Base-by-base conservation (phyloP, 2,797 vertebrate species). In the Steatocranus sp. region DNA sequence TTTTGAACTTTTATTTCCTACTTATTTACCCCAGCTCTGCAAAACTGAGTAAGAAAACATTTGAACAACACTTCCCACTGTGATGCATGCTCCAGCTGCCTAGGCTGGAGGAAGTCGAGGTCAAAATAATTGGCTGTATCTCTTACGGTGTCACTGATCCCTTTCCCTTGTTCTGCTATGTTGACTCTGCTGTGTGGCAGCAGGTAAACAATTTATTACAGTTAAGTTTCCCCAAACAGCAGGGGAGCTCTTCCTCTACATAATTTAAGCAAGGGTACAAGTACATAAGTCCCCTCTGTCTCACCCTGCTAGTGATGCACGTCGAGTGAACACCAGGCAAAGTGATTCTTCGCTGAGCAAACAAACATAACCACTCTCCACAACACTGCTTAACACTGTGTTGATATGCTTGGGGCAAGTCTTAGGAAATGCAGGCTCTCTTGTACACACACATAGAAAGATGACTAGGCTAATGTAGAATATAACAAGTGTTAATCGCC, bases 61-160 rank as follows among this genome's bases (percentile, higher is more conserved):
- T 12, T 18, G 17, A 81, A 80, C 41, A 88, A 85, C 84, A 83
- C 38, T 79, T 83, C 75, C 58, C 51, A 76, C 81, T 81, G 73
- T 61, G 54, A 88, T 43, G 61, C 83, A 84, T 38, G 54, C 63
- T 89, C 49, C 15, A 5, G 78, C 80, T 83, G 63, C 78, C 77
- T 75, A 23, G 15, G 48, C 82, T 9, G 20, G n/a, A 84, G 32
- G 78, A 83, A 84, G 41, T 76, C 74, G 63, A 84, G 90, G 92
- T 93, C 88, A 93, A 83, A 92, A 88, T 93, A 94, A 93, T 93
- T 93, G 90, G 74, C 89, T 77, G 11, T 27, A 63, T 87, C 83
- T 87, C 77, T 81, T 53, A 75, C 51, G 43, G 75, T 89, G 84
- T 87, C 88, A 84, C 81, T 84, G 87, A 83, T 83, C 43, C 50